Evolutionary conservation across 2,113 vertebrate species (phyloP).

Genomic region (Terrapene triunguis): DNA sequence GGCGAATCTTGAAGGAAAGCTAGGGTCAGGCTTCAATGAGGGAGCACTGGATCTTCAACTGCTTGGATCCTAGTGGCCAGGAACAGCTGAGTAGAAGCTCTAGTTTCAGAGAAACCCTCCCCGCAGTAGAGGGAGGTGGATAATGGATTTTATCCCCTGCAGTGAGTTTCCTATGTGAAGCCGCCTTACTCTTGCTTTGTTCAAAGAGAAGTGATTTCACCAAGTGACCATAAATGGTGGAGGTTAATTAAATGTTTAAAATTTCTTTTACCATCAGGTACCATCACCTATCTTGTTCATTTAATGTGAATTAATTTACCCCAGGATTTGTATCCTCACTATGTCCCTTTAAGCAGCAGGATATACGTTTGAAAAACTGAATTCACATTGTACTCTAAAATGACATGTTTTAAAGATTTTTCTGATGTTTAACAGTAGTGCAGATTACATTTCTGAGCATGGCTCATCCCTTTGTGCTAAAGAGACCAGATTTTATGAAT

Average conservation of each 20-base stretch:
- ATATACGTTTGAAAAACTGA: background rate
- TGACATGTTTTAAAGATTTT: slow-evolving; percentile 9
- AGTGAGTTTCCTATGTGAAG: background rate
- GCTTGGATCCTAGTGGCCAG: background rate
- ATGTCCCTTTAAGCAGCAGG: background rate
- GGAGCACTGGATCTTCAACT: background rate
- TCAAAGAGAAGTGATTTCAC: background rate
- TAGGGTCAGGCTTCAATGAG: background rate
- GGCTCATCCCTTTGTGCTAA: slow-evolving; percentile 13
- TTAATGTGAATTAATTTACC: background rate
- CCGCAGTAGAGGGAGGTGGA: background rate
- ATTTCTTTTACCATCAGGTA: background rate
- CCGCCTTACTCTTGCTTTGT: background rate
- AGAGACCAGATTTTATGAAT: slow-evolving; percentile 47
- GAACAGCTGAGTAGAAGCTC: background rate
- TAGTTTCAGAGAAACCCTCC: background rate
- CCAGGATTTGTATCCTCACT: background rate
- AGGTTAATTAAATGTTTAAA: background rate
- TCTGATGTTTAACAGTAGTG: background rate
- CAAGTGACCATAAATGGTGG: too few species aligned
- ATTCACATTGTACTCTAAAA: background rate
- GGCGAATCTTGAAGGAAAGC: background rate
- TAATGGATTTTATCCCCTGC: background rate
- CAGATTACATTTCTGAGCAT: slow-evolving; percentile 7
- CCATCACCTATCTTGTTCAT: background rate